phyloP scores from a whole-genome alignment of 1,140 invertebrate species.

The Neotoxoptera formosana region DNA sequence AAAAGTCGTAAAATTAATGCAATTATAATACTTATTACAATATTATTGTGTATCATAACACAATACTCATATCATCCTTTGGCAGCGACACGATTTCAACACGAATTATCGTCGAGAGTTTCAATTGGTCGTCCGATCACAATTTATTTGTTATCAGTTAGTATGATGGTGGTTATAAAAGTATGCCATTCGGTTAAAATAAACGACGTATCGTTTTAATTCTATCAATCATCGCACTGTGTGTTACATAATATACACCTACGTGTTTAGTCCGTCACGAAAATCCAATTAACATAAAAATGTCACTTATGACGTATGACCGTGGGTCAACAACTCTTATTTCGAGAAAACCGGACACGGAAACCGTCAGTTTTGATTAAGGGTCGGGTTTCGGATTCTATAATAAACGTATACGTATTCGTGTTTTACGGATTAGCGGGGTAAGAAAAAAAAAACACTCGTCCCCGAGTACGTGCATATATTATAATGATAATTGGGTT shows the following conservation, averaged over 20 bases:
- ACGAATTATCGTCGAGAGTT: not conserved
- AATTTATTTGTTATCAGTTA: not conserved
- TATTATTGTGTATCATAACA: not conserved
- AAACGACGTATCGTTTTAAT: not conserved
- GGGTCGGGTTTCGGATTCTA: not conserved
- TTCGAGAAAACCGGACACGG: not conserved
- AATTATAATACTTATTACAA: not conserved
- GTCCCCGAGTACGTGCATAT: not conserved
- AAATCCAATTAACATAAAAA: not conserved
- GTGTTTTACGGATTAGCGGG: not conserved
- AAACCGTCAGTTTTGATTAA: not conserved
- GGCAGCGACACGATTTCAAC: not conserved
- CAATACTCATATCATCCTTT: not conserved
- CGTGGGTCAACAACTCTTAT: not conserved
- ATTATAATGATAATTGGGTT: constrained; percentile 19
- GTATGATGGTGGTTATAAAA: not conserved
- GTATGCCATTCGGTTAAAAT: not conserved
- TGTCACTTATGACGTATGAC: not conserved
- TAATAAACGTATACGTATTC: not conserved
- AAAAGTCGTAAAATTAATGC: not conserved
- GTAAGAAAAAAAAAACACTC: constrained; percentile 18
- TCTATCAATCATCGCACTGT: not conserved
- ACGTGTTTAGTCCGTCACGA: not conserved
- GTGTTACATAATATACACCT: not conserved
- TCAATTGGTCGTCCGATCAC: not conserved